A percentile compares a stretch with the other conserved stretches of the same genome.
Conservation (phyloP, 2,797 vertebrate genomes). For the Spizella passerina region DNA sequence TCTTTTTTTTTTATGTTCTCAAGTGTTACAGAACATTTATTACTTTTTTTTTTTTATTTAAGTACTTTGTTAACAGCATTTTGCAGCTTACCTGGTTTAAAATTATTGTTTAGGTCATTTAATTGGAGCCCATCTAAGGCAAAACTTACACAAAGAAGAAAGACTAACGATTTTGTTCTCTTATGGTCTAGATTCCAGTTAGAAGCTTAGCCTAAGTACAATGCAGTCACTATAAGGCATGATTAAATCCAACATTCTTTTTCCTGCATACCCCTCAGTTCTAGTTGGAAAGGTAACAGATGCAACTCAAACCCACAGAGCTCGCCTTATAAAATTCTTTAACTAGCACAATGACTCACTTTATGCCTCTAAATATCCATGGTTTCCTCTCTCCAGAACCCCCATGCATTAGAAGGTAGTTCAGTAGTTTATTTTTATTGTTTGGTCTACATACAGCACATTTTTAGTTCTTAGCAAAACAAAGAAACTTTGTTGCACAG, state of each 20-base stretch:
- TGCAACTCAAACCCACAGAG: slow-evolving; percentile 77
- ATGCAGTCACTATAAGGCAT: slow-evolving; percentile 64
- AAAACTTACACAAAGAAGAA: slow-evolving; percentile 25
- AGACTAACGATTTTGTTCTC: slow-evolving; percentile 45
- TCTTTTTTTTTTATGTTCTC: neutral
- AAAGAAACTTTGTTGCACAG: slow-evolving; percentile 79
- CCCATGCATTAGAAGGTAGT: slow-evolving; percentile 77
- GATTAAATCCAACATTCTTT: slow-evolving; percentile 71
- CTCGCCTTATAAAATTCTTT: slow-evolving; percentile 75
- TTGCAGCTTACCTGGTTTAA: slow-evolving; percentile 10
- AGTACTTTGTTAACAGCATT: slow-evolving; percentile 4
- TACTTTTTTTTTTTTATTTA: neutral
- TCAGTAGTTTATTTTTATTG: slow-evolving; percentile 84
- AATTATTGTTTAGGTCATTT: neutral
- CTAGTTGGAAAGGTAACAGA: slow-evolving; percentile 76
- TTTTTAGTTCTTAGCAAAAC: slow-evolving; percentile 77
- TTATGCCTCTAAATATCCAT: slow-evolving; percentile 80
- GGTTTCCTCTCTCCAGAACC: slow-evolving; percentile 78
- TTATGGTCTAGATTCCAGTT: slow-evolving; percentile 27
- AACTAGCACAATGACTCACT: slow-evolving; percentile 79
- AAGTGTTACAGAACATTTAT: slow-evolving; percentile 9
- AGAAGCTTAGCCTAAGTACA: slow-evolving; percentile 57
- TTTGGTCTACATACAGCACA: slow-evolving; percentile 80
- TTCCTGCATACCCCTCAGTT: slow-evolving; percentile 66
- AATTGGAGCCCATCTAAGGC: slow-evolving; percentile 1